These are phyloP conservation scores for Oryzias javanicus DNA, from an alignment of 2,113 vertebrate genomes.

Conservation along the genomic window DNA sequence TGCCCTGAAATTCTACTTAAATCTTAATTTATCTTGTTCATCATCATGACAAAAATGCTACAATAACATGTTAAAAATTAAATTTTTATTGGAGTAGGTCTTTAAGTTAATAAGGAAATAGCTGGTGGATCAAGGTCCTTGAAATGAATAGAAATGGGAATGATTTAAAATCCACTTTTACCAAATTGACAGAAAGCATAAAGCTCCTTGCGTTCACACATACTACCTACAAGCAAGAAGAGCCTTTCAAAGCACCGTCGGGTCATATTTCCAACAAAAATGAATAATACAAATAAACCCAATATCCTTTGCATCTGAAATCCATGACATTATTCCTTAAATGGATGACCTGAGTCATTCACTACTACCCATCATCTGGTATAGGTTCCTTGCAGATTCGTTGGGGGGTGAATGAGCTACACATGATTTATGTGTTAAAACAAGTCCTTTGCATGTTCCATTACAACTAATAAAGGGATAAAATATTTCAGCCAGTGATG, in stretches of 20 bases:
- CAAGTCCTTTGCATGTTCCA: slow-evolving; percentile 73
- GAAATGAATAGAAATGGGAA: no score
- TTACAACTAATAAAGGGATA: slow-evolving; percentile 76
- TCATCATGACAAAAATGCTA: no score
- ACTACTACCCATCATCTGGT: slow-evolving; percentile 62
- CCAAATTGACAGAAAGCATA: slow-evolving; percentile 18
- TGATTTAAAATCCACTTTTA: neutral
- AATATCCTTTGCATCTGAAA: slow-evolving; percentile 72
- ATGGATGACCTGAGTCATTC: slow-evolving; percentile 67
- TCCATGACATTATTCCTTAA: slow-evolving; percentile 71
- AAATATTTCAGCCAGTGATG: slow-evolving; percentile 75
- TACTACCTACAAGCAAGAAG: neutral
- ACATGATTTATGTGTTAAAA: slow-evolving; percentile 79
- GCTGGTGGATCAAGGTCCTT: no score
- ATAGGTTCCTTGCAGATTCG: slow-evolving; percentile 65
- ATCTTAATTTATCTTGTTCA: no score
- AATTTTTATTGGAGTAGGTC: no score
- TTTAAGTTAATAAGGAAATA: no score
- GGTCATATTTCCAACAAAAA: slow-evolving; percentile 65
- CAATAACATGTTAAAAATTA: no score
- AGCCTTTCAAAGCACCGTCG: slow-evolving; percentile 39
- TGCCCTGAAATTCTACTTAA: no score
- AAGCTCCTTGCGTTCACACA: slow-evolving; percentile 3
- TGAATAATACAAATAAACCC: slow-evolving; percentile 59
- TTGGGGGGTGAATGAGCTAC: slow-evolving; percentile 39